phyloP scores from a whole-genome alignment of 2,797 vertebrate species.

The Pseudotriccus pelzelni region DNA sequence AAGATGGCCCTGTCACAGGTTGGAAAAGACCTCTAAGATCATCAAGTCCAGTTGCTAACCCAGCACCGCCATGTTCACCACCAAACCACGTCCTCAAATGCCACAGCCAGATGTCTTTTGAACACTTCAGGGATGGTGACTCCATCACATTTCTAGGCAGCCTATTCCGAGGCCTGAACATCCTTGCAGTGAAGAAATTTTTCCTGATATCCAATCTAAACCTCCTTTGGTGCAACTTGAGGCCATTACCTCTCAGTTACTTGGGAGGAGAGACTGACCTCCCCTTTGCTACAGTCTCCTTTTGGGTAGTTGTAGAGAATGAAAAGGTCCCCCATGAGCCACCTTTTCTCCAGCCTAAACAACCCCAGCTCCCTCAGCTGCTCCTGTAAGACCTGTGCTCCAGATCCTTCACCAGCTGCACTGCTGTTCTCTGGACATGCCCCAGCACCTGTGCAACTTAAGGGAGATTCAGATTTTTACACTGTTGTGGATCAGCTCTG shows the following conservation, averaged over 20 bases:
- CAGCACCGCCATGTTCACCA: not conserved
- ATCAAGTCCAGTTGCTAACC: not conserved
- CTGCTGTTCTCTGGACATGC: not conserved
- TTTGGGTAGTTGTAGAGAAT: not conserved
- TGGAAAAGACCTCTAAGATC: not conserved
- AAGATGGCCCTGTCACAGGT: not conserved
- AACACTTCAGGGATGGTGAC: not conserved
- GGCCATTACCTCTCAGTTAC: not conserved
- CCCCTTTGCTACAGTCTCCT: not conserved
- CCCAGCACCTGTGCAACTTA: not conserved
- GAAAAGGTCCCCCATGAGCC: rapidly evolving
- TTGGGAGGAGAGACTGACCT: rapidly evolving
- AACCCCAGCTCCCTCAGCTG: not conserved
- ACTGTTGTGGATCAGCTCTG: not conserved
- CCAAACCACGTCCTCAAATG: not conserved
- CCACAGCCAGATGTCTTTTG: not conserved
- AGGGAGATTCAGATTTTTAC: not conserved
- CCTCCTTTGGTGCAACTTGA: not conserved
- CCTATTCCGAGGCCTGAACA: not conserved
- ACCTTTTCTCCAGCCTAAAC: not conserved
- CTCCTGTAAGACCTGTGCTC: not conserved
- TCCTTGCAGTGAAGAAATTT: too few relatives aligned
- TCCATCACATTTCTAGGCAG: not conserved
- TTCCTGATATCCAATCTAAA: not conserved
- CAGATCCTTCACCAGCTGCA: not conserved